Base-by-base conservation (phyloP, 2,888 invertebrate species). In the Trachelus tabidus region DNA sequence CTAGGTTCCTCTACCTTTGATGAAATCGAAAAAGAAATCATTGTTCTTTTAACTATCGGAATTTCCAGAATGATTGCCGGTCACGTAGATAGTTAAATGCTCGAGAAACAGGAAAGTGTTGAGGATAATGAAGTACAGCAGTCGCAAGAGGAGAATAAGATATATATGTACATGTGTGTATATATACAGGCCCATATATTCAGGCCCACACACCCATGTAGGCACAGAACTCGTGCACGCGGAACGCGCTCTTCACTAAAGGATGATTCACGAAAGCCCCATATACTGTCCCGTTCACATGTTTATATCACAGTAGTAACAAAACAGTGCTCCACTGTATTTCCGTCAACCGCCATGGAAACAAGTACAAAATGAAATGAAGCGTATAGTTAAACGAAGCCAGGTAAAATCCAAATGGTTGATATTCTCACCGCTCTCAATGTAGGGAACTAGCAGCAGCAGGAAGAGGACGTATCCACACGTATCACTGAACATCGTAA, bases 361-460 rank as follows among this genome's bases (percentile, higher is more conserved):
- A 12, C 31, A 56, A 31, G 33, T 31, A 37, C 6, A 76, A 75
- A 76, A 69, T 30, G n/a, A 56, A 56, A 23, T 9, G 74, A 77
- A 75, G 68, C 73, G 23, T 4, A 69, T 31, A 34, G 37, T n/a
- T 15, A 56, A 56, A 23, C 23, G 56, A 56, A 56, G 35, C 34
- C n/a, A 77, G 35, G 69, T 37, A 68, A 35, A 74, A 74, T 37
- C 23, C 56, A 37, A 34, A 34, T 12, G 37, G 40, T 77, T n/a
- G 73, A 35, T 71, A 78, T 40, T 93, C 95, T 94, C 90, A 95
- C 95, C 95, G 92, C 94, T 95, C 92, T 95, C 94, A 91, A 94
- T 95, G 92, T 94, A 94, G 87, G 95, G 94, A 90, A 94, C 93
- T 90, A 95, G 93, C 90, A 95, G 93, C 90, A 95, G 93, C 92